phyloP scores from a whole-genome alignment of 2,888 invertebrate species.

The Orchesellides sinensis region DNA sequence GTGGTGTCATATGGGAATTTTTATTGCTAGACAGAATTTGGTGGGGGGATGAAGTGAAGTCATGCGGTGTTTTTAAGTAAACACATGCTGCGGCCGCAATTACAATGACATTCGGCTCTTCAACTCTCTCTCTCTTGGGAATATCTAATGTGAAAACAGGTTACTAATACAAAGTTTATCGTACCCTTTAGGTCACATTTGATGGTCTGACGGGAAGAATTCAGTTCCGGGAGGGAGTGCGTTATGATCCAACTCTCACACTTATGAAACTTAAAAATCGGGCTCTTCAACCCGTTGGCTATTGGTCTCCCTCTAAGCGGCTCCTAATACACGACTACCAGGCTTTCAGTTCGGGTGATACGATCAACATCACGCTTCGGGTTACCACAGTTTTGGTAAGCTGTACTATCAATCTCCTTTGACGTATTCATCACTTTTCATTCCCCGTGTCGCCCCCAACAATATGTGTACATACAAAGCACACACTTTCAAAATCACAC shows the following conservation, averaged over 20 bases:
- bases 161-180: too few species aligned
- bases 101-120: too few species aligned
- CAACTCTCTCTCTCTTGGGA: too few species aligned
- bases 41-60: too few species aligned
- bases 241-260: slow-evolving; percentile 86
- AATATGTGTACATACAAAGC: too few species aligned
- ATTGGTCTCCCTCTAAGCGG: slow-evolving; percentile 84
- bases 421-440: slow-evolving; percentile 6
- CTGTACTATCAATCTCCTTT: slow-evolving; percentile 46
- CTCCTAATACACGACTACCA: slow-evolving; percentile 85
- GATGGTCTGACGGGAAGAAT: slow-evolving; percentile 89
- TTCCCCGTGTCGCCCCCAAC: not conserved
- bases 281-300: slow-evolving; percentile 86
- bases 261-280: slow-evolving; percentile 86
- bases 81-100: too few species aligned
- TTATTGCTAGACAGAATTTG: too few species aligned
- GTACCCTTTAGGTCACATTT: slow-evolving; percentile 85
- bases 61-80: too few species aligned
- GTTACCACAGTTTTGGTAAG: slow-evolving; percentile 87
- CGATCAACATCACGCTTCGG: slow-evolving; percentile 86
- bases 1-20: too few species aligned
- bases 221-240: slow-evolving; percentile 87
- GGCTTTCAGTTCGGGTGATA: slow-evolving; percentile 85
- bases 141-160: too few species aligned
- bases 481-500: too few species aligned